Percentiles rank a stretch among this genome's conserved stretches.
Conservation (phyloP, 2,113 vertebrate genomes). For the Argyrosomus japonicus region DNA sequence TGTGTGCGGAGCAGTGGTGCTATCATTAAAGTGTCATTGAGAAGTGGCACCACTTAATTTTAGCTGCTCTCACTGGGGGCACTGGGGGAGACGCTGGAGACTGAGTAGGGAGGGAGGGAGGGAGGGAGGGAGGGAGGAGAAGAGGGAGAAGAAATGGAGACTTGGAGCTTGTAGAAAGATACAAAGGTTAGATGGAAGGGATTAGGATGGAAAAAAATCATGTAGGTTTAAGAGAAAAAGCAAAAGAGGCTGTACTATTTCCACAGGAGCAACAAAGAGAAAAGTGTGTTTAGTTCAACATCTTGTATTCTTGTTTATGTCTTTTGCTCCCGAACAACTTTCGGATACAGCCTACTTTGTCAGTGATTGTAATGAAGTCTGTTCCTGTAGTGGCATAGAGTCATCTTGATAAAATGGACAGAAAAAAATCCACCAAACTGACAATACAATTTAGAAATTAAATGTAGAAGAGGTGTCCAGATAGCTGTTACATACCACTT, state of each 20-base stretch:
- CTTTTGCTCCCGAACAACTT: neutral
- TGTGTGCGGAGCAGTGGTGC: constrained; percentile 89
- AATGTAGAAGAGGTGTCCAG: neutral
- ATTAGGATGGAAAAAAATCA: constrained; percentile 77
- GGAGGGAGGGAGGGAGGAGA: constrained; percentile 1
- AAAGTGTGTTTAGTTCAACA: too few species aligned
- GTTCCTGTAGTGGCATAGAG: neutral
- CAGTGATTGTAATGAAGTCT: neutral
- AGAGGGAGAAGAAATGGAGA: constrained; percentile 47
- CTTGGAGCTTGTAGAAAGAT: constrained; percentile 42
- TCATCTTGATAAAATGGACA: neutral
- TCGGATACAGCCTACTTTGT: neutral
- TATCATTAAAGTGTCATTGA: constrained; percentile 99
- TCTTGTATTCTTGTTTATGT: neutral
- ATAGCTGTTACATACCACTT: neutral
- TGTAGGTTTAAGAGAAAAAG: constrained; percentile 86
- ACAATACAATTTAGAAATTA: too few species aligned
- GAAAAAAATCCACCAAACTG: neutral
- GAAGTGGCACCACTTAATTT: constrained; percentile 99
- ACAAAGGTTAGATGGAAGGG: constrained; percentile 66
- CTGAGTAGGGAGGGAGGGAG: constrained; percentile 30
- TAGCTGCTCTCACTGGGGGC: constrained; percentile 94
- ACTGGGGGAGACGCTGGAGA: constrained; percentile 73
- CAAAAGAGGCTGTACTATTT: constrained; percentile 31
- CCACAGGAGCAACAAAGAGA: neutral